A percentile compares a stretch with the other conserved stretches of the same genome.
These are phyloP conservation scores for Phyllostomus hastatus DNA, from an alignment of 2,113 vertebrate genomes.

Conservation along the genomic window DNA sequence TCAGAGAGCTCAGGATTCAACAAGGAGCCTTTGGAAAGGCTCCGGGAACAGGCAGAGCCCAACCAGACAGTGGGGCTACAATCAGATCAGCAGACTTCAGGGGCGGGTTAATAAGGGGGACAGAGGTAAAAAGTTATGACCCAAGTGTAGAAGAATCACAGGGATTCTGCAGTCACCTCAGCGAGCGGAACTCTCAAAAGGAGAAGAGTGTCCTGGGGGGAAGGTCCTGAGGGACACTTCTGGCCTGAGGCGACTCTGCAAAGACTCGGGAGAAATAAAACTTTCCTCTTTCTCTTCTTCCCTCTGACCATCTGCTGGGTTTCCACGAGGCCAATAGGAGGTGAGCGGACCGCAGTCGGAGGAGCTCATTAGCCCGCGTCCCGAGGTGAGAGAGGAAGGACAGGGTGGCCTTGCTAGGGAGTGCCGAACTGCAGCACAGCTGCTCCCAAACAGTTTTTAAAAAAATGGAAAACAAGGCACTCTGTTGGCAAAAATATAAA, in stretches of 20 bases:
- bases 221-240: too few relatives aligned
- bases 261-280: not conserved
- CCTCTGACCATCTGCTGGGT: not conserved
- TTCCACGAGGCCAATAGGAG: not conserved
- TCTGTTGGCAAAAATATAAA: constrained; percentile 5
- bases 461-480: not conserved
- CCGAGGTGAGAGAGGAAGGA: not conserved
- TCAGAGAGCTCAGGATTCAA: not conserved
- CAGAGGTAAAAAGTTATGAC: not conserved
- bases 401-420: fast-evolving
- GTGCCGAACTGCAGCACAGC: not conserved
- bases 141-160: fast-evolving
- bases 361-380: fast-evolving
- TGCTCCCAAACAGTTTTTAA: not conserved
- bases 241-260: not conserved
- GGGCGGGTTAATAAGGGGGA: not conserved
- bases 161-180: not conserved
- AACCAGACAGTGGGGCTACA: not conserved
- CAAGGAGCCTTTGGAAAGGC: not conserved
- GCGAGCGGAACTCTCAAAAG: too few relatives aligned
- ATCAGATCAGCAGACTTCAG: not conserved
- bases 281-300: fast-evolving
- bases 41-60: not conserved
- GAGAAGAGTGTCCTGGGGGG: fast-evolving
- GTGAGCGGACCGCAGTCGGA: not conserved